phyloP scores from a whole-genome alignment of 2,113 vertebrate species.

The Monarcha castaneiventris region DNA sequence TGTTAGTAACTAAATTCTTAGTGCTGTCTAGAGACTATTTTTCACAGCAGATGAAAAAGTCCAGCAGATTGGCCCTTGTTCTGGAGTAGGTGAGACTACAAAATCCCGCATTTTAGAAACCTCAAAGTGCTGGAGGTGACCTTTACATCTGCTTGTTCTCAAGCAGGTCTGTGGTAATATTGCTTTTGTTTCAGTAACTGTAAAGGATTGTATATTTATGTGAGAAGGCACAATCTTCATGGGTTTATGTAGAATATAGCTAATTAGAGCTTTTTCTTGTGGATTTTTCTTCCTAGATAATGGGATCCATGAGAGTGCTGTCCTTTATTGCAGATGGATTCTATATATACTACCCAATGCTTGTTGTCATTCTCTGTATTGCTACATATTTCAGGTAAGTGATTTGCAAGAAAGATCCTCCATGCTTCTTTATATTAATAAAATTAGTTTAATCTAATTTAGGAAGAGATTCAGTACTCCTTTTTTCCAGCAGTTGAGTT shows the following conservation, averaged over 20 bases:
- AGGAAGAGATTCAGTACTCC: not conserved
- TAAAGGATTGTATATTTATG: not conserved
- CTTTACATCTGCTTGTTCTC: not conserved
- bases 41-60: not conserved
- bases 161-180: not conserved
- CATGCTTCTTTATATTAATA: not conserved
- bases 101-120: not conserved
- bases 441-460: not conserved
- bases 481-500: not conserved
- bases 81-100: not conserved
- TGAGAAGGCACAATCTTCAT: not conserved
- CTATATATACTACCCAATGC: conserved; percentile 96
- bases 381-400: conserved; percentile 91
- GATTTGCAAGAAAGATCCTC: not conserved
- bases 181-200: not conserved
- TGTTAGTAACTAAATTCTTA: not conserved
- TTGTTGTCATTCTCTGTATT: conserved; percentile 91
- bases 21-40: not conserved
- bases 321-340: conserved; percentile 93
- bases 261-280: not conserved
- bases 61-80: not conserved
- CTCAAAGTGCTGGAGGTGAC: not conserved
- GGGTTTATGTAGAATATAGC: not conserved
- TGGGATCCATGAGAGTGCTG: conserved; percentile 92
- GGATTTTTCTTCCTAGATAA: conserved; percentile 79